phyloP scores from a whole-genome alignment of 2,888 invertebrate species.

The Melanargia galathea region DNA sequence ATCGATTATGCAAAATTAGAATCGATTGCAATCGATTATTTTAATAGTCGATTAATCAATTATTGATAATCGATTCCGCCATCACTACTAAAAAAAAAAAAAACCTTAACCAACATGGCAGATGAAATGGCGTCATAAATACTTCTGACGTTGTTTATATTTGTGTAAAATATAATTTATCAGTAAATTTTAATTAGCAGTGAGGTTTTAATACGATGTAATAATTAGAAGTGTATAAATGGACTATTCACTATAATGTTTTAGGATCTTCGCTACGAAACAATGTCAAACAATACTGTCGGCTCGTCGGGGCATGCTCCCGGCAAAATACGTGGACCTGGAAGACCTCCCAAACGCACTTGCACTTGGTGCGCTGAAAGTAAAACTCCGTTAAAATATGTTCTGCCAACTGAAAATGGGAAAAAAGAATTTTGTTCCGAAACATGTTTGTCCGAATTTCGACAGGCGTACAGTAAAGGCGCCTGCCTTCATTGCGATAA shows the following conservation, averaged over 20 bases:
- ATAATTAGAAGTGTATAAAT: conserved; percentile 44
- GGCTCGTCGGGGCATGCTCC: conserved; percentile 80
- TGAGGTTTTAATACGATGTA: conserved; percentile 58
- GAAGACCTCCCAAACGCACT: conserved; percentile 90
- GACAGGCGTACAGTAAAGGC: conserved; percentile 93
- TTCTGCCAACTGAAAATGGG: conserved; percentile 92
- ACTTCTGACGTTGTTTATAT: conserved; percentile 78
- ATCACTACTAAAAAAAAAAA: conserved; percentile 42
- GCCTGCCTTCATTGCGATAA: conserved; percentile 94
- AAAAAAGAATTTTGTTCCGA: conserved; percentile 97
- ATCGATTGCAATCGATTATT: too few species aligned
- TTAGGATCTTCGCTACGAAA: conserved; percentile 54
- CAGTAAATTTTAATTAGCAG: conserved; percentile 35
- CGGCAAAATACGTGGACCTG: conserved; percentile 86
- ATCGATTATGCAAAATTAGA: too few species aligned
- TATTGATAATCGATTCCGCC: too few species aligned
- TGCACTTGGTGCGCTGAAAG: conserved; percentile 95
- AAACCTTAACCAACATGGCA: conserved; percentile 64
- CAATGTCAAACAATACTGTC: conserved; percentile 79
- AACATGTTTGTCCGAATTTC: conserved; percentile 92
- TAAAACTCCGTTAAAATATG: conserved; percentile 91
- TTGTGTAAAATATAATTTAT: conserved; percentile 57
- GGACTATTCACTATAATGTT: conserved; percentile 58
- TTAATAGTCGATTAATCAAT: too few species aligned
- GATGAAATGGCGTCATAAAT: conserved; percentile 79